Evolutionary conservation across 2,888 invertebrate species (phyloP).

Genomic region (Philereme transversata): DNA sequence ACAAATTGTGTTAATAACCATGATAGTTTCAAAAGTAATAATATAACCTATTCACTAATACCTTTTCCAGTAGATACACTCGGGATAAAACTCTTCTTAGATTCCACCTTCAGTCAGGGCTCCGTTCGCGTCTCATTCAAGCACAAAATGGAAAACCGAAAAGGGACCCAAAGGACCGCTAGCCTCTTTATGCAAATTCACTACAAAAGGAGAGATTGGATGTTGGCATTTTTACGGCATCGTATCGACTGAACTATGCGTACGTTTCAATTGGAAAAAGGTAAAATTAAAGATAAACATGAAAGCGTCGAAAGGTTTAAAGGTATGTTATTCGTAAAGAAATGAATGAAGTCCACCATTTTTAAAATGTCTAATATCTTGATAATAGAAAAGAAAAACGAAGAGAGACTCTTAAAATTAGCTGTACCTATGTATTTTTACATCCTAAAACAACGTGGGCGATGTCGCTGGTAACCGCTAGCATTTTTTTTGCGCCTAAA

Average conservation of each 20-base stretch:
- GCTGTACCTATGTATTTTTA: no score
- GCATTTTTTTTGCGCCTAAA: no score
- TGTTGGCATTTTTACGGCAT: conserved; percentile 61
- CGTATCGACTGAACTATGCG: conserved; percentile 47
- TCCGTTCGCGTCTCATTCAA: conserved; percentile 66
- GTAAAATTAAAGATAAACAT: conserved; percentile 21
- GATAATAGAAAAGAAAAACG: no score
- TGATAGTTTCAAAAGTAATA: no score
- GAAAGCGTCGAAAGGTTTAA: background rate
- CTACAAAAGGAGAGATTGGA: conserved; percentile 78
- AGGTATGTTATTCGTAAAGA: no score
- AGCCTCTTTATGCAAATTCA: conserved; percentile 79
- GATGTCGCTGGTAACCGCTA: no score
- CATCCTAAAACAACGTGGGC: no score
- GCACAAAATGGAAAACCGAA: conserved; percentile 77
- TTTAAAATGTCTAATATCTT: no score
- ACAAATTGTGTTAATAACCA: no score
- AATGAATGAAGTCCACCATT: no score
- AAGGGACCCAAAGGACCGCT: conserved; percentile 76
- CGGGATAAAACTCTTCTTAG: conserved; percentile 69
- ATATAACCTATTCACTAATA: no score
- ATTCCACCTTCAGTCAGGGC: conserved; percentile 61
- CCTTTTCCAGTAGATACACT: conserved; percentile 45
- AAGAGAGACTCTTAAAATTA: no score
- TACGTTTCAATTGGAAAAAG: conserved; percentile 12